These are phyloP conservation scores for Myzus persicae DNA, from an alignment of 1,140 invertebrate genomes.

Conservation along the genomic window DNA sequence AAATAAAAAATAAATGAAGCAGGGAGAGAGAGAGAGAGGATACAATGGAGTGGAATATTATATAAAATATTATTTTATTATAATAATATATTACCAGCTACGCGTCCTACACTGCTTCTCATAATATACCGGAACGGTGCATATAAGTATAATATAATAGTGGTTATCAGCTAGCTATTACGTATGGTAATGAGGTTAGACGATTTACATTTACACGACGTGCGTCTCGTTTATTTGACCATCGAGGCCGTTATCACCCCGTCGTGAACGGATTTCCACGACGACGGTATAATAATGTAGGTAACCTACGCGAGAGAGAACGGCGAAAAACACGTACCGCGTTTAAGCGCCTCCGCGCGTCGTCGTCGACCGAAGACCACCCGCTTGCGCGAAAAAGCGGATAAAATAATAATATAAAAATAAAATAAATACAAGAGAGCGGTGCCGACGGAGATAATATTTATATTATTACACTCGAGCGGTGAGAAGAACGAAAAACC, in stretches of 20 bases:
- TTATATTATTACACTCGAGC: background rate
- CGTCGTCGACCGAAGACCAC: background rate
- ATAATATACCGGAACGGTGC: too few species aligned
- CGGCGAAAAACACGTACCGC: background rate
- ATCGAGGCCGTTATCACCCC: background rate
- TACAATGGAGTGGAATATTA: too few species aligned
- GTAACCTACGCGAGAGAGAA: background rate
- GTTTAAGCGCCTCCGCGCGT: background rate
- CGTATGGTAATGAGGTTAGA: background rate
- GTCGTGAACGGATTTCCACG: background rate
- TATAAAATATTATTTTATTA: too few species aligned
- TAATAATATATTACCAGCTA: too few species aligned
- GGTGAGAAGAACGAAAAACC: background rate
- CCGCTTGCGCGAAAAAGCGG: conserved; percentile 10
- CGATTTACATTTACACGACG: too few species aligned
- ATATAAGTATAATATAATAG: too few species aligned
- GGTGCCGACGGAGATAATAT: background rate
- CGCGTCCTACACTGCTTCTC: background rate
- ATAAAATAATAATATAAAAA: background rate
- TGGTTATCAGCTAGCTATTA: background rate
- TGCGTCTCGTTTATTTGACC: background rate
- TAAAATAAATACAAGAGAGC: background rate
- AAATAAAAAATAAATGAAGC: too few species aligned
- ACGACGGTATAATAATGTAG: too few species aligned
- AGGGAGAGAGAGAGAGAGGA: too few species aligned